A percentile compares a stretch with the other conserved stretches of the same genome.
These are phyloP conservation scores for Cheilosia pagana DNA, from an alignment of 2,888 invertebrate species.

Conservation along the genomic window DNA sequence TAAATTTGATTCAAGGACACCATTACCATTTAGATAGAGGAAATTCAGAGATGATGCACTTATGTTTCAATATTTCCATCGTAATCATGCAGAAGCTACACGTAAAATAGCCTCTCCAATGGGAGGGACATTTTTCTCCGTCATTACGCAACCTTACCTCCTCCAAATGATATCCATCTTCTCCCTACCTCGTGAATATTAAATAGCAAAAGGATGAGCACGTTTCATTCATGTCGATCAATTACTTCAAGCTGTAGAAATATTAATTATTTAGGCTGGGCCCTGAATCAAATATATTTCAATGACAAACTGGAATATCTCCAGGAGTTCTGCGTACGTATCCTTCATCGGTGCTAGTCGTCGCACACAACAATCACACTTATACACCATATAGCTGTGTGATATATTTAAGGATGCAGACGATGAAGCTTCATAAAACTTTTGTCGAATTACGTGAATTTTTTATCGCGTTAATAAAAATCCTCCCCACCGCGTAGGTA, in stretches of 20 bases:
- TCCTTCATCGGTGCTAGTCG: neutral
- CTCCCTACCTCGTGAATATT: conserved; percentile 1
- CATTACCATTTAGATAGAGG: too few species aligned
- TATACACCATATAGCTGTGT: neutral
- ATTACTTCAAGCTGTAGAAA: conserved; percentile 8
- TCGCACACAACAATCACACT: neutral
- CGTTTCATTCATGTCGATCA: conserved; percentile 26
- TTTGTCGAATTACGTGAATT: conserved; percentile 64
- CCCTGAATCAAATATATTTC: conserved; percentile 8
- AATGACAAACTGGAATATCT: neutral
- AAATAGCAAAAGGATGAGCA: conserved; percentile 3
- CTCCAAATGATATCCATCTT: neutral
- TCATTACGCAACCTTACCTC: too few species aligned
- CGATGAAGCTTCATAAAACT: conserved; percentile 63
- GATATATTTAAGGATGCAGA: conserved; percentile 25
- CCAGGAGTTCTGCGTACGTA: neutral
- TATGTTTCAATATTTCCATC: too few species aligned
- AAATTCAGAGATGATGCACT: too few species aligned
- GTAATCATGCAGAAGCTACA: too few species aligned
- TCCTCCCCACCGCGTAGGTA: conserved; percentile 17
- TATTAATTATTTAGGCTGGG: conserved; percentile 18
- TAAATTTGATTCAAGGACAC: too few species aligned
- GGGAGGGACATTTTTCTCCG: too few species aligned
- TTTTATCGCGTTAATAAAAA: conserved; percentile 61
- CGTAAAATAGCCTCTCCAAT: too few species aligned